Percentiles rank a stretch among this genome's conserved stretches.
phyloP scores from a whole-genome alignment of 2,888 invertebrate genomes.

The Steromphala cineraria region DNA sequence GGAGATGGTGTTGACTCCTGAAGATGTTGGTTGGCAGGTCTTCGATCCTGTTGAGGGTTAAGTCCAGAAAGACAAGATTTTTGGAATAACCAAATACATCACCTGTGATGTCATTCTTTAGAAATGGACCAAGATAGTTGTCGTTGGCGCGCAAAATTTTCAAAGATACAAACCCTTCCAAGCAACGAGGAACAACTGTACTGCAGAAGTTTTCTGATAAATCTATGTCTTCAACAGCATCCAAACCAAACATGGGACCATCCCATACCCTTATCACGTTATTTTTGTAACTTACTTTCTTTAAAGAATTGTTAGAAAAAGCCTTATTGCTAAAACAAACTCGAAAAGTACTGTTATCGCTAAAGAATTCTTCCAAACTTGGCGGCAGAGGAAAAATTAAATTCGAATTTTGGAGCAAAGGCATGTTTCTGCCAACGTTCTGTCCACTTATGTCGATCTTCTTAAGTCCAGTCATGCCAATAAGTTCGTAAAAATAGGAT shows the following conservation, averaged over 20 bases:
- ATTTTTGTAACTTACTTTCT: neutral
- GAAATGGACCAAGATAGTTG: neutral
- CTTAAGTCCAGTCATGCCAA: neutral
- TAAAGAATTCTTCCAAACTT: neutral
- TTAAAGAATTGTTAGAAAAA: neutral
- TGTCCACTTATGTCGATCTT: neutral
- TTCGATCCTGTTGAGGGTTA: neutral
- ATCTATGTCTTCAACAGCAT: neutral
- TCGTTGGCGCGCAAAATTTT: neutral
- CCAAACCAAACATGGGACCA: neutral
- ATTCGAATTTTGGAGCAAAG: neutral
- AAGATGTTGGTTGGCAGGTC: neutral
- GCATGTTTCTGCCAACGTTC: neutral
- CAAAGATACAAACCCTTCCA: neutral
- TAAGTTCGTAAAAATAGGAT: neutral
- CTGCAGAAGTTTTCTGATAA: neutral
- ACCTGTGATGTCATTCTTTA: neutral
- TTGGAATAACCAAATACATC: neutral
- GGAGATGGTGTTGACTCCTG: neutral
- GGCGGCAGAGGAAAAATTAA: neutral
- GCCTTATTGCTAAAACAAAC: neutral
- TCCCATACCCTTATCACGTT: neutral
- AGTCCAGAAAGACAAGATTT: neutral
- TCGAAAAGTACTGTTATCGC: neutral
- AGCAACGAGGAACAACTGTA: neutral